phyloP scores from a whole-genome alignment of 2,888 invertebrate species.

The Sycophila texana region DNA sequence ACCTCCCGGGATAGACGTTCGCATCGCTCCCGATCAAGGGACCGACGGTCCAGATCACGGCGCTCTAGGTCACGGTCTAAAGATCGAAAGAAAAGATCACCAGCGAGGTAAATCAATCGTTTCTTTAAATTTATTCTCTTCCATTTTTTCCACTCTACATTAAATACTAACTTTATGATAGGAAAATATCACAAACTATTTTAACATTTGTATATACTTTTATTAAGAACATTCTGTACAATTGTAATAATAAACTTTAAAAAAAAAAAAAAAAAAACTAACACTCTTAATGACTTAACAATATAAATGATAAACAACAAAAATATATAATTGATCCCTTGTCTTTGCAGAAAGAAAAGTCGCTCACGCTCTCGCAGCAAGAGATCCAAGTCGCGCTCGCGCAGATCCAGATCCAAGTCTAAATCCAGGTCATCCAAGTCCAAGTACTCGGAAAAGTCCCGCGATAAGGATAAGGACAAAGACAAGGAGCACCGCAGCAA shows the following conservation, averaged over 20 bases:
- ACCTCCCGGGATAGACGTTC: slow-evolving; percentile 66
- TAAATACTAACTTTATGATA: background rate
- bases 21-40: slow-evolving; percentile 76
- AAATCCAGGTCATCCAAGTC: slow-evolving; percentile 74
- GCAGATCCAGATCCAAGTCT: slow-evolving; percentile 76
- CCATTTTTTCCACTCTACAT: too few relatives aligned
- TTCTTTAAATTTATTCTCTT: too few relatives aligned
- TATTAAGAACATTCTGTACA: slow-evolving; percentile 13
- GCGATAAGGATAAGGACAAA: slow-evolving; percentile 68
- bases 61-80: slow-evolving; percentile 73
- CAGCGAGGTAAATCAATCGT: slow-evolving; percentile 52
- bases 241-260: background rate
- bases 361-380: slow-evolving; percentile 78
- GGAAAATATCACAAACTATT: background rate
- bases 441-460: slow-evolving; percentile 72
- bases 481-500: slow-evolving; percentile 64
- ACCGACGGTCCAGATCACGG: slow-evolving; percentile 70
- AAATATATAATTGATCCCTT: background rate
- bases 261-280: background rate
- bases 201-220: background rate
- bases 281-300: background rate
- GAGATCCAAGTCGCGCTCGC: slow-evolving; percentile 75
- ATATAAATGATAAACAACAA: background rate
- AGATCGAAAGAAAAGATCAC: slow-evolving; percentile 70
- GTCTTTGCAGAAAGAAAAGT: slow-evolving; percentile 62